Evolutionary conservation across 2,113 vertebrate genomes (phyloP).

Genomic region (Megaptera novaeangliae): DNA sequence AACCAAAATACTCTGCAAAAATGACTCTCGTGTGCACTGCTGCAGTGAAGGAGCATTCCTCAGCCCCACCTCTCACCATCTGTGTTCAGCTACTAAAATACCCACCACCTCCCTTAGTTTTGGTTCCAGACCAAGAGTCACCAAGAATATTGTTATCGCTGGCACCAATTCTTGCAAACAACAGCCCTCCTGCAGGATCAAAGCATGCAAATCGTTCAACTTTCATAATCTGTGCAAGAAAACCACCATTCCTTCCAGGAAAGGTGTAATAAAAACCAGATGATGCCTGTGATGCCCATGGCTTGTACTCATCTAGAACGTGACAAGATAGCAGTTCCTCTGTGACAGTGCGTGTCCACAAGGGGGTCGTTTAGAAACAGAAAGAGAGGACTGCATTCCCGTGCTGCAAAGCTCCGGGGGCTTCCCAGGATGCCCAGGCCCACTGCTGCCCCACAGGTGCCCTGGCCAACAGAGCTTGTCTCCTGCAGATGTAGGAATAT

Average conservation of each 20-base stretch:
- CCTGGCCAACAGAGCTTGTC: not conserved
- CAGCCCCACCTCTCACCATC: not conserved
- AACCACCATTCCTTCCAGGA: not conserved
- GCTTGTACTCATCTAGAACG: fast-evolving
- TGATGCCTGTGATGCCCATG: too few relatives aligned
- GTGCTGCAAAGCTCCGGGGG: too few relatives aligned
- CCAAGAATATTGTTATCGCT: not conserved
- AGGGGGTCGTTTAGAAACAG: not conserved
- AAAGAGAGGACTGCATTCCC: not conserved
- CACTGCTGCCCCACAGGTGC: not conserved
- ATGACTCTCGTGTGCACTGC: not conserved
- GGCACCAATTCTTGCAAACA: not conserved
- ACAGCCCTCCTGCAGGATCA: not conserved
- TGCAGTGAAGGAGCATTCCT: not conserved
- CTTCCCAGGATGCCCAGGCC: not conserved
- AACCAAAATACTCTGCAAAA: not conserved
- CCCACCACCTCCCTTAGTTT: not conserved
- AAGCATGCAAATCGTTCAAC: not conserved
- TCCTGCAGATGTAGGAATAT: not conserved
- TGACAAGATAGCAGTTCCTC: not conserved
- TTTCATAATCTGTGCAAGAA: not conserved
- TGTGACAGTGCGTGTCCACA: not conserved
- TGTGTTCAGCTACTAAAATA: not conserved
- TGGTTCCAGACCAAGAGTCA: not conserved
- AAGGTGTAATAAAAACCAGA: not conserved